phyloP scores from a whole-genome alignment of 2,113 vertebrate species.

The Psittacula cyanocephala region DNA sequence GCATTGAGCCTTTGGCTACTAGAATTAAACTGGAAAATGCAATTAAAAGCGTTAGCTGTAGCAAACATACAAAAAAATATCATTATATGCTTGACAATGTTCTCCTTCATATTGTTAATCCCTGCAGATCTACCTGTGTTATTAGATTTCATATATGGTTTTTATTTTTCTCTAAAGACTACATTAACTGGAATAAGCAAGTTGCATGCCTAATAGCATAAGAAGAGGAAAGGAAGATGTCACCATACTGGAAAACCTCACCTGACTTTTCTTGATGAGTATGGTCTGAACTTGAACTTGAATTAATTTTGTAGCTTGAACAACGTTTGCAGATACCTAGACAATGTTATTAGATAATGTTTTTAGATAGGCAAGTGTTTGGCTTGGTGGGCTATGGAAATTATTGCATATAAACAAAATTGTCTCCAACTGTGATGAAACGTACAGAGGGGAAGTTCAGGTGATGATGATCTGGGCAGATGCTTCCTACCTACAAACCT shows the following conservation, averaged over 20 bases:
- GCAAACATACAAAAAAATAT: slow-evolving; percentile 48
- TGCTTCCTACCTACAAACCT: background rate
- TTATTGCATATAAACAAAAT: background rate
- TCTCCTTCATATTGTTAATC: slow-evolving; percentile 41
- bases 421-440: background rate
- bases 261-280: background rate
- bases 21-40: slow-evolving; percentile 60
- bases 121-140: slow-evolving; percentile 28
- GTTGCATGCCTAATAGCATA: background rate
- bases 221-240: background rate
- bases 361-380: background rate
- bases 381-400: background rate
- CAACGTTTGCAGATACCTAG: background rate
- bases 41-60: slow-evolving; percentile 58
- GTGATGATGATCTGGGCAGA: background rate
- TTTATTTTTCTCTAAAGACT: slow-evolving; percentile 10
- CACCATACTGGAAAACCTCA: background rate
- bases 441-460: background rate
- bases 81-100: slow-evolving; percentile 50
- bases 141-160: slow-evolving; percentile 43
- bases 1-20: slow-evolving; percentile 59
- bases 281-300: background rate
- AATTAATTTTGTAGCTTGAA: background rate
- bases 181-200: slow-evolving; percentile 13
- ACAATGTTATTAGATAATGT: background rate